Base-by-base conservation (phyloP, 1,140 invertebrate species). In the Aphis craccivora region DNA sequence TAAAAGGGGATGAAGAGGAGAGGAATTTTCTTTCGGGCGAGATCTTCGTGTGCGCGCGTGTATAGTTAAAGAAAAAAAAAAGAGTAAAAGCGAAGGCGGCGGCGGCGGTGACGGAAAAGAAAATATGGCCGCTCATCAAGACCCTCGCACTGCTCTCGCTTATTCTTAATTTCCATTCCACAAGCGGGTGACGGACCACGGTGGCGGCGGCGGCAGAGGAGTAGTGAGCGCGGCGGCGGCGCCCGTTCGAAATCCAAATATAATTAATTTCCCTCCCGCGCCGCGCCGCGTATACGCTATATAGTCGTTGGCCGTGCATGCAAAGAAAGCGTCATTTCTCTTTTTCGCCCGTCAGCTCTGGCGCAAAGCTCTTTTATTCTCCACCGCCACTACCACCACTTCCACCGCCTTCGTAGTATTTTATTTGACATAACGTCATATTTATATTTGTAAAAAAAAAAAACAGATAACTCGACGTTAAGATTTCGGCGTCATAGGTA, bases 51-150 rank as follows among this genome's bases (percentile, higher is more conserved):
- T 83, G 90, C 81, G 51, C 67, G 45, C 48, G 91, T n/a, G 76
- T 67, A 48, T 86, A 93, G 53, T 89, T 92, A 86, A 51, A 93
- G 40, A 48, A 93, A 20, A 81, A 90, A 91, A 91, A 93, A 93
- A 93, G 91, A 93, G 81, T 92, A 83, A 92, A 92, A 83, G 67
- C 90, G 48, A 86, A 86, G 91, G 91, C 91, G 91, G 90, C 48
- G 91, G 90, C 48, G 45, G 86, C 67, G 89, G 89, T 37, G 84
- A 87, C 84, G 90, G 91, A 93, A 93, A 93, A 93, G 93, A 93
- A 93, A 93, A 93, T 93, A 93, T 93, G 93, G 93, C 93, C 93
- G 93, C 93, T 93, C 93, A 93, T 93, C 93, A 93, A 93, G 93
- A 88, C 60, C 84, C 93, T 40, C 53, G n/a, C 45, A 37, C 89